A percentile compares a stretch with the other conserved stretches of the same genome.
Conservation (phyloP, 1,140 invertebrate species). For the Neoseiulus cucumeris region DNA sequence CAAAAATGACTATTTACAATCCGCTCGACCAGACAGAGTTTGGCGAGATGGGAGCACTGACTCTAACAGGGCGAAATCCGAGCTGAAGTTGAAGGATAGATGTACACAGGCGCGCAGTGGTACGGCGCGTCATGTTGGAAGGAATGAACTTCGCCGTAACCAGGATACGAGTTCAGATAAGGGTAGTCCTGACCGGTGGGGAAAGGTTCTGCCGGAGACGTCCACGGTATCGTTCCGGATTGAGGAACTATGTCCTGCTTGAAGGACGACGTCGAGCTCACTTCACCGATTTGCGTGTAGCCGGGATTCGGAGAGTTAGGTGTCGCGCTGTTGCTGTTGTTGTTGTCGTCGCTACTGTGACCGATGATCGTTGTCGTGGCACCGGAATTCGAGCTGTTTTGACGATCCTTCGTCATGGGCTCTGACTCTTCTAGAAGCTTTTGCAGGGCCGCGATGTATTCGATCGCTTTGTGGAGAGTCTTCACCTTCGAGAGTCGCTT, state of each 20-base stretch:
- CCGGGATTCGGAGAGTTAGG: background rate
- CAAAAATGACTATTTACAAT: too few species aligned
- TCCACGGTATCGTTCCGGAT: too few species aligned
- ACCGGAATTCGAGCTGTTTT: background rate
- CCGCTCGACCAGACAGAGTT: too few species aligned
- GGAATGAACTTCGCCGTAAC: too few species aligned
- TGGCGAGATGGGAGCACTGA: too few species aligned
- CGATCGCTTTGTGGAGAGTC: conserved; percentile 26
- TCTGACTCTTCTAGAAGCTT: conserved; percentile 21
- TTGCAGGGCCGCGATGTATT: conserved; percentile 25
- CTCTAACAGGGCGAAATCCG: too few species aligned
- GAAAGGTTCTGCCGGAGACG: too few species aligned
- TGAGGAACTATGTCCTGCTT: background rate
- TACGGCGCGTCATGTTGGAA: too few species aligned
- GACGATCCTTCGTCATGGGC: conserved; percentile 10
- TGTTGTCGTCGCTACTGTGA: background rate
- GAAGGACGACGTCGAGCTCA: background rate
- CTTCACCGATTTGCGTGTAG: background rate
- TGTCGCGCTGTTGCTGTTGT: background rate
- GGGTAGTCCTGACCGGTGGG: too few species aligned
- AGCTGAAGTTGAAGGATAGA: too few species aligned
- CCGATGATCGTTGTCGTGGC: background rate
- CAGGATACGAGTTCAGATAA: too few species aligned
- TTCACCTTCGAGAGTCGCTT: conserved; percentile 28
- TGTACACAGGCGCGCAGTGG: too few species aligned